These are phyloP conservation scores for Smutsia temminckii DNA, from an alignment of 2,797 vertebrate species.

Conservation along the genomic window DNA sequence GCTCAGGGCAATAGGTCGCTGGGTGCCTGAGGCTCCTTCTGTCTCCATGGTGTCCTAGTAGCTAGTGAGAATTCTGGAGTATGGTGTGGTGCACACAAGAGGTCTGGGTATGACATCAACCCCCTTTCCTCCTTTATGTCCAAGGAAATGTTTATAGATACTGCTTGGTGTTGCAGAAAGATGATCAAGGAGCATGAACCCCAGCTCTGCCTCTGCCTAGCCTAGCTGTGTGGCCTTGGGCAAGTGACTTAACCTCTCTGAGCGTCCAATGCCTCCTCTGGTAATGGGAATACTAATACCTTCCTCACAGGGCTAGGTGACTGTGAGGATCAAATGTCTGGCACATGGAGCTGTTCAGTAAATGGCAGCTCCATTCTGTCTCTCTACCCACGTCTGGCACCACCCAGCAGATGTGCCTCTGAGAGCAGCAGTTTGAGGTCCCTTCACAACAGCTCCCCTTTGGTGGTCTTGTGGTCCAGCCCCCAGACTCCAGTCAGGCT, in stretches of 20 bases:
- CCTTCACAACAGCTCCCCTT: background rate
- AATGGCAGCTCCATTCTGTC: background rate
- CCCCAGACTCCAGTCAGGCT: background rate
- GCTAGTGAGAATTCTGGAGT: background rate
- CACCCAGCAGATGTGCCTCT: background rate
- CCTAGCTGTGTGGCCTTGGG: background rate
- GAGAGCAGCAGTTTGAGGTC: background rate
- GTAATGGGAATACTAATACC: background rate
- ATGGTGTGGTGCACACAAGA: background rate
- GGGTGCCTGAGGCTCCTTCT: background rate
- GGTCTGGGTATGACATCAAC: background rate
- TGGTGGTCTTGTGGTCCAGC: background rate
- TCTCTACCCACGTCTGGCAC: background rate
- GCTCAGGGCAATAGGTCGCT: background rate
- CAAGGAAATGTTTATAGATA: background rate
- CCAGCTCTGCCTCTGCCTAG: background rate
- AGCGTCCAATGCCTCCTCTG: background rate
- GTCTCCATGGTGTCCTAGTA: background rate
- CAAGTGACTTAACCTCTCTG: background rate
- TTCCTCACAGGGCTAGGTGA: background rate
- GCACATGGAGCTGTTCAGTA: background rate
- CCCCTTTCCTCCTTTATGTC: background rate
- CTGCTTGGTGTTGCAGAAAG: background rate
- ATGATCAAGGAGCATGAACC: background rate
- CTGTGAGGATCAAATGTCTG: background rate